Conservation (phyloP, 1,140 invertebrate species). For the Gryllus bimaculatus region DNA sequence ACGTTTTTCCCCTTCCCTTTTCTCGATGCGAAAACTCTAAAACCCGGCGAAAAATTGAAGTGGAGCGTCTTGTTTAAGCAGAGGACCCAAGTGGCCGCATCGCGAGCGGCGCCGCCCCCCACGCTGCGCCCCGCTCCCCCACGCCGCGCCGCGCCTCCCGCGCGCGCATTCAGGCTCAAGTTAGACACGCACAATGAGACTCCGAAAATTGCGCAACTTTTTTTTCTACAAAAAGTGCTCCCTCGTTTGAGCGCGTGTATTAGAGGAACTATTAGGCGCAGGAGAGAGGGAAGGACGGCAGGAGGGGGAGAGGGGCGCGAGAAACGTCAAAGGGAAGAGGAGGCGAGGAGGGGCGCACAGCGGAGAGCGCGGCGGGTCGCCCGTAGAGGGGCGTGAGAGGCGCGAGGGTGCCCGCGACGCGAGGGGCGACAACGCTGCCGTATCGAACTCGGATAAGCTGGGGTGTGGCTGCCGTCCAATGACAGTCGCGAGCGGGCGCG, state of each 20-base stretch:
- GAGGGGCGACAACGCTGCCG: background rate
- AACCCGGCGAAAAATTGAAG: background rate
- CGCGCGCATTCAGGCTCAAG: background rate
- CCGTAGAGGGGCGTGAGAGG: background rate
- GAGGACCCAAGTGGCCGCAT: background rate
- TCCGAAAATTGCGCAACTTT: conserved; percentile 1
- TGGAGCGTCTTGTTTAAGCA: background rate
- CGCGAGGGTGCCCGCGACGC: background rate
- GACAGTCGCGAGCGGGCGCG: background rate
- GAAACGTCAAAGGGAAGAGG: background rate
- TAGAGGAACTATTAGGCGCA: background rate
- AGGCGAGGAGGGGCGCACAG: background rate
- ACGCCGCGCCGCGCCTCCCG: too few species aligned
- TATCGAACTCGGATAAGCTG: background rate
- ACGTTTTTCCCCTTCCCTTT: background rate
- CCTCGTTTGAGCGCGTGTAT: background rate
- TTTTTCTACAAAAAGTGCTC: background rate
- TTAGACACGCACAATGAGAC: conserved; percentile 3
- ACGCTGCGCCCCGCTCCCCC: background rate
- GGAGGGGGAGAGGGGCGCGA: background rate
- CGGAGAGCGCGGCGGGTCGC: too few species aligned
- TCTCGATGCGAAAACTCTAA: background rate
- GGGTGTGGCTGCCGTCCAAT: background rate
- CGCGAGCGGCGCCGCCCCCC: background rate
- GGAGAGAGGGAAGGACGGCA: background rate